phyloP scores from a whole-genome alignment of 1,140 invertebrate species.

The Drosophila tropicalis region DNA sequence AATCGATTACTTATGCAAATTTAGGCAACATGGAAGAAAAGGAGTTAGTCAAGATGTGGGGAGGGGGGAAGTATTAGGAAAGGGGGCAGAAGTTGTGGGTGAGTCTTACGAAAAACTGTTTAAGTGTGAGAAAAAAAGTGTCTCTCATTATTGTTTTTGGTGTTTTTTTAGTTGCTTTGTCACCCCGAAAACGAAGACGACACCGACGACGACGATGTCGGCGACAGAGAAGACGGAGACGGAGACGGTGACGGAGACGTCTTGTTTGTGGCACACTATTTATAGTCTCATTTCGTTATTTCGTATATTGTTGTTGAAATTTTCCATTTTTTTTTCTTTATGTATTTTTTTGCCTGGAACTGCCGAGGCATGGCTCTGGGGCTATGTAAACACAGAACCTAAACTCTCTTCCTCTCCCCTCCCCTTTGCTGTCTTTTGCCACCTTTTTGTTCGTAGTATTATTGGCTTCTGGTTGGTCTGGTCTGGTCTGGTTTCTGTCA shows the following conservation, averaged over 20 bases:
- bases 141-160: slow-evolving; percentile 19
- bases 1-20: slow-evolving; percentile 31
- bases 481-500: slow-evolving; percentile 5
- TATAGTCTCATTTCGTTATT: slow-evolving; percentile 16
- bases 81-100: neutral
- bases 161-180: slow-evolving; percentile 12
- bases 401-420: neutral
- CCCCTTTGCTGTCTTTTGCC: neutral
- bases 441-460: neutral
- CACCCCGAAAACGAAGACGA: neutral
- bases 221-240: neutral
- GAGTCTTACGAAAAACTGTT: slow-evolving; percentile 9
- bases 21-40: slow-evolving; percentile 4
- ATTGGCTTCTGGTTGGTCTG: slow-evolving; percentile 8
- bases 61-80: neutral
- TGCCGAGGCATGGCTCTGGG: neutral
- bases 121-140: slow-evolving; percentile 19
- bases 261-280: slow-evolving; percentile 21
- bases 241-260: neutral
- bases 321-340: slow-evolving; percentile 15
- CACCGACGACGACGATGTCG: neutral
- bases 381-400: slow-evolving; percentile 12
- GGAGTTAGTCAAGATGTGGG: neutral
- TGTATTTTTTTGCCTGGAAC: slow-evolving; percentile 8
- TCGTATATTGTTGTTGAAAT: slow-evolving; percentile 16